Percentiles rank a stretch among this genome's conserved stretches.
Conservation (phyloP, 2,888 invertebrate genomes). For the Habrosyne pyritoides region DNA sequence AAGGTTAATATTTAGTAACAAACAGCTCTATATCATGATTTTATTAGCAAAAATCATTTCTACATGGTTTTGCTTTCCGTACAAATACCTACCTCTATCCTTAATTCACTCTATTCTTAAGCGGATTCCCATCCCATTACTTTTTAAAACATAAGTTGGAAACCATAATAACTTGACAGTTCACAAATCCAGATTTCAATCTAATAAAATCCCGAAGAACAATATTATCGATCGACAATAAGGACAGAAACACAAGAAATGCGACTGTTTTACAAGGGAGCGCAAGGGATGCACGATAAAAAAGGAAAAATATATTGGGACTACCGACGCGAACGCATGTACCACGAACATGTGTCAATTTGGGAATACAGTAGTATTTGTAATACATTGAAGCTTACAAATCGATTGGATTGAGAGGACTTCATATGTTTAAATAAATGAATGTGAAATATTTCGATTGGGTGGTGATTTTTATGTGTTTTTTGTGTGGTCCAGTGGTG, state of each 20-base stretch:
- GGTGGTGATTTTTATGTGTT: slow-evolving; percentile 20
- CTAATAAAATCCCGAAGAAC: slow-evolving; percentile 59
- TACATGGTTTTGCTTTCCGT: too few species aligned
- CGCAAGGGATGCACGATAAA: slow-evolving; percentile 40
- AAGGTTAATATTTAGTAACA: too few species aligned
- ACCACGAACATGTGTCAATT: slow-evolving; percentile 30
- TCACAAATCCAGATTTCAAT: slow-evolving; percentile 57
- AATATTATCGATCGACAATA: slow-evolving; percentile 66
- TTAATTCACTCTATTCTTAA: slow-evolving; percentile 13
- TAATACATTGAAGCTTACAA: slow-evolving; percentile 47
- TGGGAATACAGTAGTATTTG: slow-evolving; percentile 34
- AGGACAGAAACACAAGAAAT: slow-evolving; percentile 46
- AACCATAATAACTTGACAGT: slow-evolving; percentile 48
- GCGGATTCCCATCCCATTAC: neutral
- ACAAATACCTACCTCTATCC: slow-evolving; percentile 18
- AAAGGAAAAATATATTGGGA: slow-evolving; percentile 28
- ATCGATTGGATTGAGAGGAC: slow-evolving; percentile 25
- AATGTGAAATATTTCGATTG: slow-evolving; percentile 29
- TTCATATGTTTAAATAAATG: slow-evolving; percentile 35
- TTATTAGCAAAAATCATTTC: too few species aligned
- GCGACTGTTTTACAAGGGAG: slow-evolving; percentile 53
- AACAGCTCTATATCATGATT: too few species aligned
- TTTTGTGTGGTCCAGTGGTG: slow-evolving; percentile 10
- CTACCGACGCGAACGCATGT: slow-evolving; percentile 48
- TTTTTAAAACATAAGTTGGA: slow-evolving; percentile 27